Base-by-base conservation (phyloP, 2,113 vertebrate species). In the Aegotheles bennettii region DNA sequence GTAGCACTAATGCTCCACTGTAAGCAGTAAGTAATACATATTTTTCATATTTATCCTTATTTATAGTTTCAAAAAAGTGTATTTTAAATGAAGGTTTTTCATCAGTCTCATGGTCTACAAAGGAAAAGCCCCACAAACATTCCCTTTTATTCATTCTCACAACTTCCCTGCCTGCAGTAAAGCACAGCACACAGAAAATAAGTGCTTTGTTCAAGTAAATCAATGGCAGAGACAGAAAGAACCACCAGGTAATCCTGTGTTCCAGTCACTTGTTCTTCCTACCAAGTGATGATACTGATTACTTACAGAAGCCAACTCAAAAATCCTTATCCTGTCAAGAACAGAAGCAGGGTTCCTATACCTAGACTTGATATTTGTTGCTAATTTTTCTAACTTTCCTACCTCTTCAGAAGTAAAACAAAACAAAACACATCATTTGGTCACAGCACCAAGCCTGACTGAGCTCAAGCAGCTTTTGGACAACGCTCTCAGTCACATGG, bases 151-250 rank as follows among this genome's bases (percentile, higher is more conserved):
- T 65, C 5, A 3, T 61, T 60, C 21, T 54, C 28, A 48, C 20
- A 63, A 7, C n/a, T 42, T 23, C n/a, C n/a, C 51, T 9, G 6
- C 9, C 50, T 43, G 21, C 33, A 56, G 33, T 20, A 4, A 26
- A 13, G 26, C 8, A 2, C 59, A 68, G n/a, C 5, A n/a, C 5
- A 6, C 33, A 48, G 38, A 45, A 19, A 17, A 1, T 5, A 15
- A 9, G 4, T 29, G 26, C 3, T 51, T 50, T 42, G 42, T 31
- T 64, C 59, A n/a, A 48, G 16, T 11, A 48, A 53, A 57, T 4
- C 21, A 24, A 19, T 10, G 28, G 31, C 54, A 61, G 17, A 75
- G 23, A 14, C 71, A 74, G 53, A 38, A 56, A 57, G 60, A 24
- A n/a, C 11, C 36, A 50, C 43, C 10, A 13, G 13, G 10, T 81